A percentile compares a stretch with the other conserved stretches of the same genome.
These are phyloP conservation scores for Amphimedon queenslandica DNA, from an alignment of 37 sponge, comb jelly and placozoan genomes.

Conservation along the genomic window DNA sequence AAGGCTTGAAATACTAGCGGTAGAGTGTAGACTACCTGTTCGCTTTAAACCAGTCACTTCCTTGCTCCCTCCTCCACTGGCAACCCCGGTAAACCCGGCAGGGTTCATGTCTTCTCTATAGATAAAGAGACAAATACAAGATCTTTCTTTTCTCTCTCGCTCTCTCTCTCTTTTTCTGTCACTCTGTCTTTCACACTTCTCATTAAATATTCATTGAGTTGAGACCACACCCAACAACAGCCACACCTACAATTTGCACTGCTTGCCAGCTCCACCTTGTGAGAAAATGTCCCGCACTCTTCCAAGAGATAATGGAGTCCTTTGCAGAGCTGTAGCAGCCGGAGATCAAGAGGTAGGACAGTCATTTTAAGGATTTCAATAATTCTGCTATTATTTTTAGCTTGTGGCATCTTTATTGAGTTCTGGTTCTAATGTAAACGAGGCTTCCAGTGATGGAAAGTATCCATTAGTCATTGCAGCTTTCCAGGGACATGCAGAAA, in stretches of 20 bases:
- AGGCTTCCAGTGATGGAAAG: slow-evolving; percentile 50
- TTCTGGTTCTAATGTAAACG: slow-evolving; percentile 36
- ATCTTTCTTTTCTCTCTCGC: background rate
- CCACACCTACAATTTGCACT: background rate
- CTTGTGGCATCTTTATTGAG: slow-evolving; percentile 8
- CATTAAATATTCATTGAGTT: too few relatives aligned
- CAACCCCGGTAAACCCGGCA: too few relatives aligned
- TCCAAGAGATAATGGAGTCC: background rate
- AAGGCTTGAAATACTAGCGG: slow-evolving; percentile 42
- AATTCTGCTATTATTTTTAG: too few relatives aligned
- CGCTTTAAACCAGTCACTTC: background rate
- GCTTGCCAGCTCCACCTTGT: too few relatives aligned
- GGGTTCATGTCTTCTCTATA: too few relatives aligned
- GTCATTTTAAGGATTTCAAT: too few relatives aligned
- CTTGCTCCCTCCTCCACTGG: too few relatives aligned
- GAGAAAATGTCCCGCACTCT: background rate
- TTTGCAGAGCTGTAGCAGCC: slow-evolving; percentile 30
- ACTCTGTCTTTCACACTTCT: background rate
- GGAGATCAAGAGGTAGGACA: slow-evolving; percentile 24
- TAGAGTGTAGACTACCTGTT: slow-evolving; percentile 24
- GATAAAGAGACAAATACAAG: too few relatives aligned
- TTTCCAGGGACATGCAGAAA: slow-evolving; percentile 77
- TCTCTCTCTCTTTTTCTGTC: background rate
- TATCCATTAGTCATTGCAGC: slow-evolving; percentile 72
- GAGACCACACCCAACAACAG: background rate